These are phyloP conservation scores for Sphenodon punctatus DNA, from an alignment of 2,797 vertebrate species.

Conservation along the genomic window DNA sequence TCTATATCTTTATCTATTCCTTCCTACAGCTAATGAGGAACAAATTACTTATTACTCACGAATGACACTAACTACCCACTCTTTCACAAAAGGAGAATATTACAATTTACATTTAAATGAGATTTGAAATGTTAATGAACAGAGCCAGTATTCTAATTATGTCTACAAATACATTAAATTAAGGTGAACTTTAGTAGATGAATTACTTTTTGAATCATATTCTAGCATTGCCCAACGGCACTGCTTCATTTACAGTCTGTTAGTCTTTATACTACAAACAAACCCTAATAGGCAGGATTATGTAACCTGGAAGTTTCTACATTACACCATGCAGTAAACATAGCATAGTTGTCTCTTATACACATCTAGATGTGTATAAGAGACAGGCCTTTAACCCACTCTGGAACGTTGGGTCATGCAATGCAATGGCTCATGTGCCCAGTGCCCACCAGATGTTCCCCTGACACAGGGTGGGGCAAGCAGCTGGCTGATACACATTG, in stretches of 20 bases:
- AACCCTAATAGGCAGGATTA: not conserved
- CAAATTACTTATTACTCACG: slow-evolving; percentile 82
- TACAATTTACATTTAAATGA: slow-evolving; percentile 87
- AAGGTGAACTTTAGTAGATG: slow-evolving; percentile 74
- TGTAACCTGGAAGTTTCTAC: not conserved
- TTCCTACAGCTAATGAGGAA: slow-evolving; percentile 74
- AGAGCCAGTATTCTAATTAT: slow-evolving; percentile 80
- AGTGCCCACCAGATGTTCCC: no score
- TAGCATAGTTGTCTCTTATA: no score
- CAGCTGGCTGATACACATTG: no score
- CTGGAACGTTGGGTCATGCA: no score
- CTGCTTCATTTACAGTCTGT: not conserved
- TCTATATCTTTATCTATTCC: slow-evolving; percentile 71
- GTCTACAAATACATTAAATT: slow-evolving; percentile 78
- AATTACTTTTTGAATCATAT: slow-evolving; percentile 64
- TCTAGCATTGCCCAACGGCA: not conserved
- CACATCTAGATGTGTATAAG: no score
- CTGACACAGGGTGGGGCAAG: no score
- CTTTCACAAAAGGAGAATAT: slow-evolving; percentile 79
- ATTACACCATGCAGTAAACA: not conserved
- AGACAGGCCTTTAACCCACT: no score
- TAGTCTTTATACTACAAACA: slow-evolving; percentile 2
- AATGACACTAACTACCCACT: slow-evolving; percentile 81
- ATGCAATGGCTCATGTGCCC: no score
- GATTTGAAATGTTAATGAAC: slow-evolving; percentile 86